These are phyloP conservation scores for Himalopsyche japonica DNA, from an alignment of 2,888 invertebrate genomes.

Conservation along the genomic window DNA sequence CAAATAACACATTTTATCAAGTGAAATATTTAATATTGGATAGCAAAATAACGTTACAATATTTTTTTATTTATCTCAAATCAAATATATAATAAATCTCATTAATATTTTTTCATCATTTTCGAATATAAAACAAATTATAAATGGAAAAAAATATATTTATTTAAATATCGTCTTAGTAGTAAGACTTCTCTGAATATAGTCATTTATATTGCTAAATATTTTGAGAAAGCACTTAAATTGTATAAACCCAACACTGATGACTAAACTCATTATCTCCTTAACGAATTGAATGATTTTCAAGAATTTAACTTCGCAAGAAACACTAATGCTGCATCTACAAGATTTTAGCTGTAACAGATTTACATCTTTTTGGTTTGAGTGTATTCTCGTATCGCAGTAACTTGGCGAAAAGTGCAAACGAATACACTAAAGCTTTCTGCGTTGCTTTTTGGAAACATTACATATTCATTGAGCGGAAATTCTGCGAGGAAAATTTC, in stretches of 20 bases:
- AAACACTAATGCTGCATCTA: not conserved
- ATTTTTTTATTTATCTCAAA: too few relatives aligned
- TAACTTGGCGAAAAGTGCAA: not conserved
- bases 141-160: too few relatives aligned
- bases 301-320: not conserved
- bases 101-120: too few relatives aligned
- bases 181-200: too few relatives aligned
- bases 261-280: not conserved
- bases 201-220: too few relatives aligned
- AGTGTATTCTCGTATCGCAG: not conserved
- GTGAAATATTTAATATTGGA: too few relatives aligned
- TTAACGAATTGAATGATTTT: not conserved
- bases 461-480: not conserved
- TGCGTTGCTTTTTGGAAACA: not conserved
- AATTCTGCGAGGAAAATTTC: not conserved
- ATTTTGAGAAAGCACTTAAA: too few relatives aligned
- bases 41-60: too few relatives aligned
- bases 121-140: too few relatives aligned
- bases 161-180: too few relatives aligned
- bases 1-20: too few relatives aligned
- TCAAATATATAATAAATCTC: too few relatives aligned
- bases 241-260: not conserved
- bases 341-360: not conserved
- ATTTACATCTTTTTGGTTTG: not conserved
- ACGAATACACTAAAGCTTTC: not conserved